Evolutionary conservation across 2,888 invertebrate genomes (phyloP), one percentile per base, ranked within the genome.

Genomic region (Dasypogon diadema): DNA sequence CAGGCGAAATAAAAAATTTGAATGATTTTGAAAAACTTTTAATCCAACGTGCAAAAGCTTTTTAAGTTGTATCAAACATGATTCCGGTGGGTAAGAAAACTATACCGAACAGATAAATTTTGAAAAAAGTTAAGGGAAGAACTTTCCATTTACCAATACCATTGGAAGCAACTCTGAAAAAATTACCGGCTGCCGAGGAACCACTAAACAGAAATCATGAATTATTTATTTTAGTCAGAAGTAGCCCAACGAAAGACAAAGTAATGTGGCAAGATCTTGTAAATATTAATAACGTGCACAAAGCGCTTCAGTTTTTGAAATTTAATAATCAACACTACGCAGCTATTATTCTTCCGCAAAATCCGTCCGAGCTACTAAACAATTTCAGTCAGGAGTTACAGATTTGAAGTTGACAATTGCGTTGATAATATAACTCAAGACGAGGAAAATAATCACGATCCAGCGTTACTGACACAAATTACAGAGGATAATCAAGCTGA

Each of bases 71-170:
- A n/a, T 58, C 78, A 48, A 65, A 74, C 55, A 81, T 83, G 80
- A 80, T 78, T 56, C 79, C 83, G 5, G 82, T 84, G 2, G 80
- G 79, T 46, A 83, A 82, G 16, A 81, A 81, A 79, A 37, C 34
- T 63, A 4, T 82, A 75, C 82, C 82, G 8, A 75, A 80, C 75
- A 76, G 76, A 26, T 68, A 80, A 34, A 81, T 81, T 73, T 37
- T 75, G 4, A 68, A 68, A 58, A 75, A 75, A 75, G 46, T 70
- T 30, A 70, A 70, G 30, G 75, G 70, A 14, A 55, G 70, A n/a
- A 58, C 51, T 21, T 83, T 83, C 75, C 82, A 83, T 80, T 76
- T 83, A n/a, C 83, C 83, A 10, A 77, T 84, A 8, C 83, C 83
- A 1, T 22, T 82, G 3, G 81, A 84, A 79, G 79, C 81, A 79